A percentile compares a stretch with the other conserved stretches of the same genome.
Conservation (phyloP, 2,113 vertebrate species). For the Glaucomys volans region DNA sequence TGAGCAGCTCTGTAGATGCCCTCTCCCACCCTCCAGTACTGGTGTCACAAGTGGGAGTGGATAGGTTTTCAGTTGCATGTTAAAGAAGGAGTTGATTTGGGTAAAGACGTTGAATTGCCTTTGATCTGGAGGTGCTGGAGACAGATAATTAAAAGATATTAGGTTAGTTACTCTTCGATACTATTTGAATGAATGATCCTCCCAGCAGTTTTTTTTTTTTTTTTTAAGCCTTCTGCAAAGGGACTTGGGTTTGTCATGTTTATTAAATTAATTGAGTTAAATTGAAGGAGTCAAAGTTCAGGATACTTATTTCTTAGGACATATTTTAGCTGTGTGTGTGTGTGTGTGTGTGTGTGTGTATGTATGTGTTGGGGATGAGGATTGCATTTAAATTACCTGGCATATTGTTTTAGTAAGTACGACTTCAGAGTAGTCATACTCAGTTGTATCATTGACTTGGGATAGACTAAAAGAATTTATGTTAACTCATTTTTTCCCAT, state of each 20-base stretch:
- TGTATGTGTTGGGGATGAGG: neutral
- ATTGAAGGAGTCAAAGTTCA: neutral
- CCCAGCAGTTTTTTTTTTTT: neutral
- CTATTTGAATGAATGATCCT: slow-evolving; percentile 1
- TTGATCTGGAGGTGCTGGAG: neutral
- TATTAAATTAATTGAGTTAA: slow-evolving; percentile 31
- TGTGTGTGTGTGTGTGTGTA: neutral
- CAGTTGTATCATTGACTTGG: neutral
- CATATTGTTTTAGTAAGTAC: neutral
- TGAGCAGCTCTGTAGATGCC: neutral
- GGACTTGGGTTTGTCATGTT: slow-evolving; percentile 1
- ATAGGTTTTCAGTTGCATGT: neutral
- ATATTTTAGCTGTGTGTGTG: neutral
- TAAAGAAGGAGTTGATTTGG: neutral
- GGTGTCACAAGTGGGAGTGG: neutral
- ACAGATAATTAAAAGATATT: neutral
- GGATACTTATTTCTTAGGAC: slow-evolving; percentile 32
- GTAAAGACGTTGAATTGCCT: accelerated
- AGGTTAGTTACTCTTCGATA: neutral
- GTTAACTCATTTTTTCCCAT: no score
- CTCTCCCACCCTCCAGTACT: accelerated
- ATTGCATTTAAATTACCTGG: slow-evolving; percentile 38
- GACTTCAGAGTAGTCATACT: slow-evolving; percentile 1
- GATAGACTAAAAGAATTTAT: neutral
- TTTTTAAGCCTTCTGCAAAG: neutral